These are phyloP conservation scores for Drosophila ercepeae DNA, from an alignment of 1,140 invertebrate species.

Conservation along the genomic window DNA sequence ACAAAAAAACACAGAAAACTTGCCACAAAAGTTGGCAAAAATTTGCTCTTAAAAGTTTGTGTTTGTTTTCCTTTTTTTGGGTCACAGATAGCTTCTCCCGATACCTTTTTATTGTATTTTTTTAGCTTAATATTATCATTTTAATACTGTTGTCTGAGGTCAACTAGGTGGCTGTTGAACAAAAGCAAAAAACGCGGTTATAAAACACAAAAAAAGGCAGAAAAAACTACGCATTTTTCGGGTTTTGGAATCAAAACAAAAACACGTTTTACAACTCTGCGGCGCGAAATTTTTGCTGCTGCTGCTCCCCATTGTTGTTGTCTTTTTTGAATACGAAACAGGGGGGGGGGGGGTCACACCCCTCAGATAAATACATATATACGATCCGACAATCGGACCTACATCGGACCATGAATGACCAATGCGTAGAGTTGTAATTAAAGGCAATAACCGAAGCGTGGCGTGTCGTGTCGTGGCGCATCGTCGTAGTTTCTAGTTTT, in stretches of 20 bases:
- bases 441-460: slow-evolving; percentile 80
- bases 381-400: too few relatives aligned
- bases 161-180: slow-evolving; percentile 48
- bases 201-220: slow-evolving; percentile 13
- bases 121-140: slow-evolving; percentile 19
- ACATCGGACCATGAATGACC: slow-evolving; percentile 69
- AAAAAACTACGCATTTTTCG: slow-evolving; percentile 75
- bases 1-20: too few relatives aligned
- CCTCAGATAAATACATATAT: slow-evolving; percentile 41
- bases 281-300: slow-evolving; percentile 51
- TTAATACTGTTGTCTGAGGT: slow-evolving; percentile 66
- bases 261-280: slow-evolving; percentile 78
- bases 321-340: slow-evolving; percentile 59
- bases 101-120: too few relatives aligned
- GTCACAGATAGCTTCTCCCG: too few relatives aligned
- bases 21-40: slow-evolving; percentile 28
- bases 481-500: slow-evolving; percentile 74
- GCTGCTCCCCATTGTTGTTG: slow-evolving; percentile 30
- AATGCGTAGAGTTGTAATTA: slow-evolving; percentile 75
- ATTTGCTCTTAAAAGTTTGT: slow-evolving; percentile 3
- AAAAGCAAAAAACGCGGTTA: slow-evolving; percentile 58
- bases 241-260: slow-evolving; percentile 70
- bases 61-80: slow-evolving; percentile 39
- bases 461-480: too few relatives aligned
- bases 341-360: slow-evolving; percentile 12